Conservation (phyloP, 2,888 invertebrate genomes). For the Sceliomorpha sp. region DNA sequence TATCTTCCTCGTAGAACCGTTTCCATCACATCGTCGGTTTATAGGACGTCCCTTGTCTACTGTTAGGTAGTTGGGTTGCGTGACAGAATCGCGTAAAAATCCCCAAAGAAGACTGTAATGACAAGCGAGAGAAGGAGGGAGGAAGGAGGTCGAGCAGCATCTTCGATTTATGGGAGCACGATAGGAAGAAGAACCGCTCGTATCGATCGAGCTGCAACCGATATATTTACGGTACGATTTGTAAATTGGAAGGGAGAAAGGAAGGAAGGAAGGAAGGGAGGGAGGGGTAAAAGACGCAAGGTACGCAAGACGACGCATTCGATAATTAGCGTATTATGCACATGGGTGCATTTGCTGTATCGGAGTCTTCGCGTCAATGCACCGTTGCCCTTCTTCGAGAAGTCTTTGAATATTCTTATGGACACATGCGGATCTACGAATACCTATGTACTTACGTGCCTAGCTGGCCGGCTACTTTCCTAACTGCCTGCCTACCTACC, state of each 20-base stretch:
- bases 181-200: conserved; percentile 12
- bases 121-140: conserved; percentile 40
- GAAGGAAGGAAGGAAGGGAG: background rate
- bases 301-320: conserved; percentile 60
- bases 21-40: too few relatives aligned
- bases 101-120: conserved; percentile 27
- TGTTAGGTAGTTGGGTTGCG: conserved; percentile 14
- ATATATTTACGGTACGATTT: too few relatives aligned
- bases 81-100: conserved; percentile 43
- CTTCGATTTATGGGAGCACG: conserved; percentile 41
- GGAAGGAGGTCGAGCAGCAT: too few relatives aligned
- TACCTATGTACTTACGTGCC: too few relatives aligned
- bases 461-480: too few relatives aligned
- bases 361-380: conserved; percentile 42
- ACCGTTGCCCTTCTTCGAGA: conserved; percentile 1
- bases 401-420: conserved; percentile 59
- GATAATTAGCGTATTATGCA: conserved; percentile 68
- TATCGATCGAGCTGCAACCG: background rate
- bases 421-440: too few relatives aligned
- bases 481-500: too few relatives aligned
- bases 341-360: conserved; percentile 68
- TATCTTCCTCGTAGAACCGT: conserved; percentile 17
- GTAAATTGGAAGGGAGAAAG: too few relatives aligned
- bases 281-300: too few relatives aligned
- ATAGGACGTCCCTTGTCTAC: too few relatives aligned